Evolutionary conservation across 1,140 invertebrate genomes (phyloP).

Genomic region (Cylas formicarius): DNA sequence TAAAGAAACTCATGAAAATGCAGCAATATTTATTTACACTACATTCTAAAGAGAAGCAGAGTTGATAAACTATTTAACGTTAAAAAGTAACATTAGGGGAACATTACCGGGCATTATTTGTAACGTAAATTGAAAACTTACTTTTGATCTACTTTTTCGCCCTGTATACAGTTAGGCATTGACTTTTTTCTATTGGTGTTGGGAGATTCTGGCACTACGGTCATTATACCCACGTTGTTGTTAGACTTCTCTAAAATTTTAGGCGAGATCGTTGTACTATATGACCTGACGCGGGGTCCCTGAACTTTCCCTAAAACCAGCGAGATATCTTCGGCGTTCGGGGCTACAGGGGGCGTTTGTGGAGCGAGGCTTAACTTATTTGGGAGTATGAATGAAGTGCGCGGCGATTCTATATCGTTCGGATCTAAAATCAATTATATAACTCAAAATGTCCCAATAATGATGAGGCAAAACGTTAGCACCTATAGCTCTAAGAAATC

Average conservation of each 20-base stretch:
- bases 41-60: too few species aligned
- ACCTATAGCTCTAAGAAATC: slow-evolving; percentile 91
- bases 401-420: slow-evolving; percentile 79
- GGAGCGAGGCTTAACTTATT: slow-evolving; percentile 65
- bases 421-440: slow-evolving; percentile 56
- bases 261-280: slow-evolving; percentile 64
- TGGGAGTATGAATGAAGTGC: slow-evolving; percentile 63
- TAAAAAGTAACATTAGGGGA: too few species aligned
- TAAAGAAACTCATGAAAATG: too few species aligned
- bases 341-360: slow-evolving; percentile 67
- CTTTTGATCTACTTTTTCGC: slow-evolving; percentile 13
- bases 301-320: slow-evolving; percentile 78
- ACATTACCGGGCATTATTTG: too few species aligned
- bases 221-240: slow-evolving; percentile 23
- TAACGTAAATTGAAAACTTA: too few species aligned
- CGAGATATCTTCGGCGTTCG: slow-evolving; percentile 79
- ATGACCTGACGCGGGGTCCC: slow-evolving; percentile 67
- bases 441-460: neutral
- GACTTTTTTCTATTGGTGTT: slow-evolving; percentile 61
- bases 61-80: too few species aligned
- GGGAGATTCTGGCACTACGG: slow-evolving; percentile 37
- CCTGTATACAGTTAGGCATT: slow-evolving; percentile 43
- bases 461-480: slow-evolving; percentile 48
- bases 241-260: slow-evolving; percentile 34
- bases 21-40: too few species aligned